Evolutionary conservation across 1,140 invertebrate genomes (phyloP), one percentile per base, ranked within the genome.

Genomic region (Trachymyrmex cornetzi): DNA sequence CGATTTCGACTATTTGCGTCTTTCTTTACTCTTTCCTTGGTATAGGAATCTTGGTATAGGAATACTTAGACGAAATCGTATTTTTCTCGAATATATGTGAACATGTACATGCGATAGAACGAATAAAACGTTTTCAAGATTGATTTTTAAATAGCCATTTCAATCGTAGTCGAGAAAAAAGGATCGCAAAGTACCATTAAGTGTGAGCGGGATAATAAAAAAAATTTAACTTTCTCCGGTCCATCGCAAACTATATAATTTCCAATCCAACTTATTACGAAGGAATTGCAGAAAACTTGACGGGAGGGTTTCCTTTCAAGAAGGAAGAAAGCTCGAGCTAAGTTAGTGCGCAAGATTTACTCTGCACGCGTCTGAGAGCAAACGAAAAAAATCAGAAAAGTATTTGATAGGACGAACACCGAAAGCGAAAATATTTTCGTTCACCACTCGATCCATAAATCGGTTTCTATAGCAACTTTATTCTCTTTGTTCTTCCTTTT

Each of bases 221-320:
- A 80, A 84, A 84, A 38, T 38, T 38, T 38, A 38, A 75, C 38
- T 84, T 84, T 67, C 24, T 30, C 24, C 69, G 38, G 67, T 30
- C 34, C 67, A 24, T 84, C 69, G 69, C 80, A 24, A 84, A 84
- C 80, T 84, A 84, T 84, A 75, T 84, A 84, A 84, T 84, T 75
- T 84, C n/a, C 80, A 84, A 84, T 84, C 69, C 69, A 84, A 84
- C 69, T 84, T 84, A 84, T 84, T 84, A 84, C 57, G 69, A 48
- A 84, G 19, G 44, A 84, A 84, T 84, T 57, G 80, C 57, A 57
- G 69, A 44, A 50, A 84, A 84, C 80, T 84, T 63, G 80, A 84
- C 27, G 69, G 38, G 6, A 61, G 80, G 74, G 69, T 50, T 84
- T 74, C 27, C 55, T 75, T 48, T 74, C 69, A 38, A 55, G 55